phyloP scores from a whole-genome alignment of 2,797 vertebrate species.

The Odontamblyopus rebecca region DNA sequence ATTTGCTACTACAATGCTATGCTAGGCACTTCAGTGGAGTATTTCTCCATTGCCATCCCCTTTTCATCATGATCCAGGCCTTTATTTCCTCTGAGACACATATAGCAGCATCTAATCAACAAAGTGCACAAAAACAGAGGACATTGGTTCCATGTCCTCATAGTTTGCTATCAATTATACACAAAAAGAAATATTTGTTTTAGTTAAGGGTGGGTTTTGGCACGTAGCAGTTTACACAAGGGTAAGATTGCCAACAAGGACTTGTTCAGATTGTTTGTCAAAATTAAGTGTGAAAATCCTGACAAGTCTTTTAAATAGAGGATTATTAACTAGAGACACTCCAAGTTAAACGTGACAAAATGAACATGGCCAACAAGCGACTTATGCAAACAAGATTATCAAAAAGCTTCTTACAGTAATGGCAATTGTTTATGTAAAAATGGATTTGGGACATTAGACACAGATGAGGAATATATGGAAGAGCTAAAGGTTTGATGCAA shows the following conservation, averaged over 20 bases:
- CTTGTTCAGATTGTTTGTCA: slow-evolving; percentile 22
- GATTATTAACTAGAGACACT: slow-evolving; percentile 39
- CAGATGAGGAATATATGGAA: not conserved
- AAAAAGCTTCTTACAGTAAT: not conserved
- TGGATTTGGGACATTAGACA: not conserved
- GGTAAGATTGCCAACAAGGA: slow-evolving; percentile 13
- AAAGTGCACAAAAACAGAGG: slow-evolving; percentile 17
- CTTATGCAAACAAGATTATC: slow-evolving; percentile 15
- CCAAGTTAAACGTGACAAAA: slow-evolving; percentile 24
- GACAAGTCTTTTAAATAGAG: slow-evolving; percentile 25
- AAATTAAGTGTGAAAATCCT: slow-evolving; percentile 31
- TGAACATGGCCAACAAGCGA: slow-evolving; percentile 12
- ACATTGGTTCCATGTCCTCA: slow-evolving; percentile 18
- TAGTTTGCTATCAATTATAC: slow-evolving; percentile 9
- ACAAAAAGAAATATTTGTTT: slow-evolving; percentile 12
- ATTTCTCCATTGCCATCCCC: slow-evolving; percentile 66
- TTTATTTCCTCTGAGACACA: slow-evolving; percentile 56
- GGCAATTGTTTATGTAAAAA: not conserved
- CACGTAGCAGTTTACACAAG: slow-evolving; percentile 2
- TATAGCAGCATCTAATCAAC: slow-evolving; percentile 46
- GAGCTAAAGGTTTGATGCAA: not conserved
- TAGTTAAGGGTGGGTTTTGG: slow-evolving; percentile 9
- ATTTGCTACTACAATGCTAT: slow-evolving; percentile 65
- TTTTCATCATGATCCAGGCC: slow-evolving; percentile 56
- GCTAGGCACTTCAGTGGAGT: slow-evolving; percentile 47